phyloP scores from a whole-genome alignment of 2,113 vertebrate genomes.

The Catharus fuscescens region DNA sequence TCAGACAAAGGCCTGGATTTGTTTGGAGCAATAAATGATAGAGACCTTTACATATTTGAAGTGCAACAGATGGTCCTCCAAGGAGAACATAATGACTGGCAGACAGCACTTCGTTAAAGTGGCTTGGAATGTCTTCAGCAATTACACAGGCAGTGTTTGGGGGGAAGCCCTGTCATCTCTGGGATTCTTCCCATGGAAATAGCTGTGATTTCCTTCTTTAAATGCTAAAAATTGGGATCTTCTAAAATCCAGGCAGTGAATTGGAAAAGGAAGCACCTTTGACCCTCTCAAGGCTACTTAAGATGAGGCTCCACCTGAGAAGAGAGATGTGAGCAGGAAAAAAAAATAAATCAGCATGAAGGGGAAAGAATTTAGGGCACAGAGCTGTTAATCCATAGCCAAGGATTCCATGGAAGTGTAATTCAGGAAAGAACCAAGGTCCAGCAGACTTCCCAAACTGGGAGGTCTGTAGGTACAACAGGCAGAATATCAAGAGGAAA shows the following conservation, averaged over 20 bases:
- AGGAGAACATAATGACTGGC: constrained; percentile 63
- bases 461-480: background rate
- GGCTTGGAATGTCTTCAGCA: constrained; percentile 57
- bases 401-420: background rate
- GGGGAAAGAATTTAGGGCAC: background rate
- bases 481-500: background rate
- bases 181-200: background rate
- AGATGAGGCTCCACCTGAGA: background rate
- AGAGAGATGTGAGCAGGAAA: background rate
- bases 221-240: background rate
- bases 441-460: background rate
- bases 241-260: background rate
- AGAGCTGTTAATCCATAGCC: background rate
- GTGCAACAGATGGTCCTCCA: constrained; percentile 65
- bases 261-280: background rate
- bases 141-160: constrained; percentile 27
- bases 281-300: background rate
- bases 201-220: background rate
- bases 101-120: constrained; percentile 52
- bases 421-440: background rate
- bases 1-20: constrained; percentile 25
- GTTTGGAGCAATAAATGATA: constrained; percentile 44
- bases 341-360: background rate
- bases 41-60: constrained; percentile 56
- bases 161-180: constrained; percentile 19